A percentile compares a stretch with the other conserved stretches of the same genome.
These are phyloP conservation scores for Diceros bicornis DNA, from an alignment of 2,797 vertebrate species.

Conservation along the genomic window DNA sequence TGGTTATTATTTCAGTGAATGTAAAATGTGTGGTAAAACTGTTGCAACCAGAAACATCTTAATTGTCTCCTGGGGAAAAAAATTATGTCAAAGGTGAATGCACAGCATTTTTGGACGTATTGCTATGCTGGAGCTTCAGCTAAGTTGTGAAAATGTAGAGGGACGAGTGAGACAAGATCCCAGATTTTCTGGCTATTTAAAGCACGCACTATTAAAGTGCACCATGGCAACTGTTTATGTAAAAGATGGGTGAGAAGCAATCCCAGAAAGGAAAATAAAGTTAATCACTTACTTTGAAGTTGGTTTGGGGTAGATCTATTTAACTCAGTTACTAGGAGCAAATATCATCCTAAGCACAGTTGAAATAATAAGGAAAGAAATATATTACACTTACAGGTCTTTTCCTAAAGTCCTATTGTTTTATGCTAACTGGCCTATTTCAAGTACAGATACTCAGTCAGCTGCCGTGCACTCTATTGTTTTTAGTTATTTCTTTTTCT, in stretches of 20 bases:
- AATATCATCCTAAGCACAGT: background rate
- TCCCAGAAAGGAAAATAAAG: slow-evolving; percentile 9
- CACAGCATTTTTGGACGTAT: background rate
- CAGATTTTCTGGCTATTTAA: slow-evolving; percentile 25
- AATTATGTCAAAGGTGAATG: background rate
- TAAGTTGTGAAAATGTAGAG: background rate
- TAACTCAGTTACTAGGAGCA: background rate
- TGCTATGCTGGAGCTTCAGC: background rate
- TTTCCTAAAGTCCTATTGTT: slow-evolving; percentile 2
- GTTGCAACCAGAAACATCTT: background rate
- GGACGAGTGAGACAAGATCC: background rate
- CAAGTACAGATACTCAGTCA: background rate
- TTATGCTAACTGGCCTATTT: background rate
- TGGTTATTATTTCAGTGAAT: background rate
- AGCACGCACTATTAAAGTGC: background rate
- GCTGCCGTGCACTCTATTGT: background rate
- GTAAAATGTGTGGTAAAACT: background rate
- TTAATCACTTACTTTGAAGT: background rate
- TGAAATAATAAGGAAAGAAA: background rate
- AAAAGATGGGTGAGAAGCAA: background rate
- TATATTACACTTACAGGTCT: background rate
- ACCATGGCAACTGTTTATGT: background rate
- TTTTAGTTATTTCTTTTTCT: slow-evolving; percentile 48
- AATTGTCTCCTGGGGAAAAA: background rate
- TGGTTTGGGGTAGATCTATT: background rate